Evolutionary conservation across 2,888 invertebrate species (phyloP).

Genomic region (Mimachlamys varia): DNA sequence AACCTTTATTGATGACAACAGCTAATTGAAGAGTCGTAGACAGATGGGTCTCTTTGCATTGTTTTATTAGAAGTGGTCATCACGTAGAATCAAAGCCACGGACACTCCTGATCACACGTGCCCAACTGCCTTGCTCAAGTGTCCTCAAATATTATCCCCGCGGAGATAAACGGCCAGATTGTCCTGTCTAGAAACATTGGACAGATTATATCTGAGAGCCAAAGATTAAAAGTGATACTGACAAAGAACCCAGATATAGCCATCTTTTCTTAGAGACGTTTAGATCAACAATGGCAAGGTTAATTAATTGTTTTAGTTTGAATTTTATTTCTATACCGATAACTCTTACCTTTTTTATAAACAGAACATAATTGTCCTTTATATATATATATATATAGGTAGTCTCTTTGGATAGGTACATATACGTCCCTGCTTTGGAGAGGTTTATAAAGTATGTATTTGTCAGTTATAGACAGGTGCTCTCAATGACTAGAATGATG

Average conservation of each 20-base stretch:
- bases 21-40: neutral
- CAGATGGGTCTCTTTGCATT: constrained; percentile 31
- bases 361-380: no score
- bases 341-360: no score
- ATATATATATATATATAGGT: neutral
- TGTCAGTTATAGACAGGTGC: neutral
- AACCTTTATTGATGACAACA: neutral
- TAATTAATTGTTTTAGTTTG: neutral
- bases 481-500: no score
- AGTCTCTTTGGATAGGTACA: neutral
- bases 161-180: constrained; percentile 14
- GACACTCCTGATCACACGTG: neutral
- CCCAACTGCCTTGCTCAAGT: neutral
- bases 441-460: neutral
- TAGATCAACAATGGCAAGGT: neutral
- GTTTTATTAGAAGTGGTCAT: constrained; percentile 31
- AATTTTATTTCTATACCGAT: no score
- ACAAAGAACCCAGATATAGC: neutral
- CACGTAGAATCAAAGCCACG: neutral
- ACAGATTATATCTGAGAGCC: neutral
- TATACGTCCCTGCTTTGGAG: neutral
- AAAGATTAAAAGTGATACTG: neutral
- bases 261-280: neutral
- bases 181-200: neutral
- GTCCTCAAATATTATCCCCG: constrained; percentile 23